Base-by-base conservation (phyloP, 2,113 vertebrate species). In the Corythornis madagascariensis region DNA sequence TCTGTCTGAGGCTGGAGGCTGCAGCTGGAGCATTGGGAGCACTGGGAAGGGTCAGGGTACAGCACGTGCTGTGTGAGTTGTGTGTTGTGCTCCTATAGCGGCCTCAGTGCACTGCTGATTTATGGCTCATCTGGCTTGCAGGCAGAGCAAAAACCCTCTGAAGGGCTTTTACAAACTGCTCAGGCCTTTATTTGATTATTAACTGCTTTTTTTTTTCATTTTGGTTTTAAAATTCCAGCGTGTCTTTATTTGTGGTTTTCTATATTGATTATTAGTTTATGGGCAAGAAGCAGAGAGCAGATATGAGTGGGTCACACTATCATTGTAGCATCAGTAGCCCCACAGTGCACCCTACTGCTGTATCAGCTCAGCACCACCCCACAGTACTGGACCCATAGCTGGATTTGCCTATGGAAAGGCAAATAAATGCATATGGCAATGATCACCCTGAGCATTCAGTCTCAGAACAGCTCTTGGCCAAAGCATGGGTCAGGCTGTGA, bases 401-500 rank as follows among this genome's bases (percentile, higher is more conserved):
- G 59, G 42, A 57, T 59, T 57, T 38, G 56, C 18, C 53, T 15
- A 2, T 2, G 38, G 65, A 31, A 61, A 77, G 47, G 47, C 13
- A 19, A 35, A 42, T 53, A 31, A 42, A 42, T 28, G 11, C 60
- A 24, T 10, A 6, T 0, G 3, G 13, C 35, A 16, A 4, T 3
- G 7, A 14, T 4, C 48, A 20, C 6, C 19, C 26, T 10, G 4
- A 6, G 20, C 35, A 15, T 20, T 35, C 33, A 25, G 33, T 26
- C 64, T 29, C 3, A 8, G 48, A 53, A 20, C 31, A 61, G 67
- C 72, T 17, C 47, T 33, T 60, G 66, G 82, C 56, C 31, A 9
- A 40, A 8, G 45, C 0, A 1, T 19, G 47, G 72, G 17, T 1
- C 0, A 3, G 43, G 63, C 22, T 2, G 14, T 25, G 83, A 9